Base-by-base conservation (phyloP, 2,888 invertebrate genomes). In the Thereva nobilitata region DNA sequence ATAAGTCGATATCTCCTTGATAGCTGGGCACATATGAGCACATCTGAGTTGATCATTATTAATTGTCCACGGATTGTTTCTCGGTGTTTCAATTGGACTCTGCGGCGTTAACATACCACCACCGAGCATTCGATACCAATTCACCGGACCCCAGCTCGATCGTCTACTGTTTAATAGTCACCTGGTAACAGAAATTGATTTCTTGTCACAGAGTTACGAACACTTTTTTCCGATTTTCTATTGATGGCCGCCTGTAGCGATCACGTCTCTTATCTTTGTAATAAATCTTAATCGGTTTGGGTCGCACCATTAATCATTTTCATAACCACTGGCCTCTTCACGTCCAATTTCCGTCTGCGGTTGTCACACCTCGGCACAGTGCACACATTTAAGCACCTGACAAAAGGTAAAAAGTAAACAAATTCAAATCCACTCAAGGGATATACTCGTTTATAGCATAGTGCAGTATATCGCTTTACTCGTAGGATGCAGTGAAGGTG, bases 201-300 rank as follows among this genome's bases (percentile, higher is more conserved):
- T 61, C 45, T 66, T 59, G 53, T 59, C 56, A 41, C 56, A 59
- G 52, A 40, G 53, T 44, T 66, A 40, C 52, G 40, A 54, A 61
- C 40, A 61, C 50, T 50, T 50, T 35, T 12, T 38, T 23, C 40
- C 49, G 61, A 61, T 61, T 50, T 40, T 23, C 38, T 37, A 10
- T 12, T 49, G 47, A 59, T 59, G 69, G 53, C 67, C 69, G 69
- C 69, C 69, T 57, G 67, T 61, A 65, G 69, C 65, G 69, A 65
- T 69, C 65, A 67, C 65, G 65, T 69, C 63, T 56, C 65, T 69
- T 69, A 69, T 69, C 69, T 67, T 42, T 10, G 55, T 69, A 69
- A 69, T 69, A 69, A 69, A 69, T 69, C 69, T 69, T 69, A 69
- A 69, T 69, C 69, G 69, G 67, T 69, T 69, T 67, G 65, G 59